These are phyloP conservation scores for Stenodema calcarata DNA, from an alignment of 2,888 invertebrate species.

Conservation along the genomic window DNA sequence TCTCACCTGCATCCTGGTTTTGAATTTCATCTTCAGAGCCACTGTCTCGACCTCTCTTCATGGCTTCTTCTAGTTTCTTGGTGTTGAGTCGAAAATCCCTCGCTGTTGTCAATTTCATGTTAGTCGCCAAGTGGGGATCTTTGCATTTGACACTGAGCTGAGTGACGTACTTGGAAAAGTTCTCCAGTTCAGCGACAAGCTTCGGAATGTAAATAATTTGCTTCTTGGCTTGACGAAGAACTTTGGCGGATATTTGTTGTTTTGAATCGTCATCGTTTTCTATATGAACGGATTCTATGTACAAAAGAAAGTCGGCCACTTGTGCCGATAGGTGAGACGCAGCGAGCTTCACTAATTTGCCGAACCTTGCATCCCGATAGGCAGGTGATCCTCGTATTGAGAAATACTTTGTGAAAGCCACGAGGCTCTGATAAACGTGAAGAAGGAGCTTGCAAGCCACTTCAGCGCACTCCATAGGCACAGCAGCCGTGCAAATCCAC, in stretches of 20 bases:
- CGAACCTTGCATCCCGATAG: constrained; percentile 63
- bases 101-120: constrained; percentile 69
- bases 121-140: constrained; percentile 61
- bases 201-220: constrained; percentile 71
- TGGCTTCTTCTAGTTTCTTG: constrained; percentile 65
- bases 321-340: constrained; percentile 58
- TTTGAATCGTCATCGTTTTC: constrained; percentile 58
- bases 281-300: constrained; percentile 58
- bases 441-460: constrained; percentile 66
- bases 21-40: constrained; percentile 18
- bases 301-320: constrained; percentile 58
- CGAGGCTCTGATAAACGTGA: constrained; percentile 66
- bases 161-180: constrained; percentile 62
- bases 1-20: neutral
- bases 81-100: constrained; percentile 71
- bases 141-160: constrained; percentile 58
- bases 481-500: constrained; percentile 64
- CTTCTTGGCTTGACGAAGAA: constrained; percentile 59
- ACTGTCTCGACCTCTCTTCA: constrained; percentile 60
- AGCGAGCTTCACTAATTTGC: constrained; percentile 58
- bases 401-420: constrained; percentile 69
- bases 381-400: constrained; percentile 63
- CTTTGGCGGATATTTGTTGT: constrained; percentile 59
- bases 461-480: constrained; percentile 67
- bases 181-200: constrained; percentile 71